Percentiles rank a stretch among this genome's conserved stretches.
These are phyloP conservation scores for Nannoperca obscura DNA, from an alignment of 2,797 vertebrate species.

Conservation along the genomic window DNA sequence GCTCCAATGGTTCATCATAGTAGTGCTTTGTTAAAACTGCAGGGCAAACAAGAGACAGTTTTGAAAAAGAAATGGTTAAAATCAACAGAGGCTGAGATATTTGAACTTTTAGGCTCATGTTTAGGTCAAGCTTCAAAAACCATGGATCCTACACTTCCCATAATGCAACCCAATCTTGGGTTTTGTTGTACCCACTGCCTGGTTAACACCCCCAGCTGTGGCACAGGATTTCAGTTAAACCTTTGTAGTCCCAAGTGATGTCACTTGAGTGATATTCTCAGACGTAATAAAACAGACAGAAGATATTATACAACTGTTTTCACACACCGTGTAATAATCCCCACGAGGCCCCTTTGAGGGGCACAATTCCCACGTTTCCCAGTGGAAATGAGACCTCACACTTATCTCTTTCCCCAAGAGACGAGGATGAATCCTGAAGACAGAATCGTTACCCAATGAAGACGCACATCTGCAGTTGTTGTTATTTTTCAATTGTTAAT, in stretches of 20 bases:
- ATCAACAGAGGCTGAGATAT: not conserved
- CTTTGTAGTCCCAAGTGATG: too few species aligned
- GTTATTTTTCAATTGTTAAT: not conserved
- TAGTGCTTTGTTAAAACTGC: not conserved
- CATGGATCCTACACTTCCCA: not conserved
- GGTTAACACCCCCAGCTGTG: not conserved
- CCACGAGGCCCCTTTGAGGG: not conserved
- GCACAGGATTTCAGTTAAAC: not conserved
- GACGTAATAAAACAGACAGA: not conserved
- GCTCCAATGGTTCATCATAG: too few species aligned
- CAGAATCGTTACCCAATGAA: slow-evolving; percentile 16
- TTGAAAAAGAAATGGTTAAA: not conserved
- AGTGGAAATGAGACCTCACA: not conserved
- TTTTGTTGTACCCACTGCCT: not conserved
- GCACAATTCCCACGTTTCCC: slow-evolving; percentile 27
- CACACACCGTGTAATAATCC: not conserved
- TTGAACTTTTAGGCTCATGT: not conserved
- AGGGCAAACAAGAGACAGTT: not conserved
- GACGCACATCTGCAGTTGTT: slow-evolving; percentile 6
- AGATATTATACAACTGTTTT: not conserved
- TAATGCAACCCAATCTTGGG: not conserved
- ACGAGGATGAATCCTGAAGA: not conserved
- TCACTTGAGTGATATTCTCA: not conserved
- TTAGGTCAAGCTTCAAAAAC: not conserved
- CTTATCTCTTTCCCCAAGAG: slow-evolving; percentile 7